Evolutionary conservation across 2,797 vertebrate species (phyloP), one percentile per base, ranked within the genome.

Genomic region (Phataginus tetradactyla): DNA sequence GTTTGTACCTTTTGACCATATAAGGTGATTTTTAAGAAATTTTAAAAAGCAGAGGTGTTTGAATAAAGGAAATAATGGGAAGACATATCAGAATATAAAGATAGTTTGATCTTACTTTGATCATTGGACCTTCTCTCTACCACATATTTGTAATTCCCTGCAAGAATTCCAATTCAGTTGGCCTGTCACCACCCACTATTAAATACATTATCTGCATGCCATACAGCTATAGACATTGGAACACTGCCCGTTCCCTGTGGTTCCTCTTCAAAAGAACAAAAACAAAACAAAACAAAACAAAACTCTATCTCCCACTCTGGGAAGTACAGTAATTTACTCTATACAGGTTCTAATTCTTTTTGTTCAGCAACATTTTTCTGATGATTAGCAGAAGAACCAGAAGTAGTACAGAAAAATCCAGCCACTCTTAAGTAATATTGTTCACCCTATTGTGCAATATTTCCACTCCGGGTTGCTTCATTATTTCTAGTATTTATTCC

Each of bases 81-180:
- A 89, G 45, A 80, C 17, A 39, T 2, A 63, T 37, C 11, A 79
- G 7, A 59, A 74, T 86, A 77, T 63, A 81, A 95, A 90, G 13
- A n/a, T 84, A 87, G 23, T 59, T 13, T 39, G 1, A 57, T 84
- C 13, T 32, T 88, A 51, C 37, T 75, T 85, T 80, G 20, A 80
- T 91, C 72, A 83, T 85, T 59, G 90, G 81, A 89, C 15, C 29
- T 92, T 90, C 59, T 51, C 15, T 66, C 69, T 32, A 77, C 69
- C 86, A 95, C 93, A 94, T 71, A 87, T 69, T 89, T 93, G 51
- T 81, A 55, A 94, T 78, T 93, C 39, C 59, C 21, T 91, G 18
- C 8, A 95, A 69, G 72, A 86, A 91, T 80, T 91, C 29, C 87
- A 84, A 86, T 45, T 68, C 64, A 86, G 39, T 63, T 34, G 69